These are phyloP conservation scores for Oryzias celebensis DNA, from an alignment of 2,113 vertebrate genomes.

Conservation along the genomic window DNA sequence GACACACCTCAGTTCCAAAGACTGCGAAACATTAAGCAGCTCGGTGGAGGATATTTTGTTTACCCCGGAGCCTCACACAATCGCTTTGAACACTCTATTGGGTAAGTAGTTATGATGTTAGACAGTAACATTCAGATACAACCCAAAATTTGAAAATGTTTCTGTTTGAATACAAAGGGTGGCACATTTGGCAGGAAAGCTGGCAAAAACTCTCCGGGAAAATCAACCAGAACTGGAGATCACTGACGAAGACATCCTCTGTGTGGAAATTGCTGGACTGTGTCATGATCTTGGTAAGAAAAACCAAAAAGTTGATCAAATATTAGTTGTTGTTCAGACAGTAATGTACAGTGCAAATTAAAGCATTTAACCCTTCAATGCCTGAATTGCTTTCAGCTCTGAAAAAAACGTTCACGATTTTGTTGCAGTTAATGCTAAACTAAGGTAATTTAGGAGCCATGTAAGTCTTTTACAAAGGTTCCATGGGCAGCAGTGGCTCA, in stretches of 20 bases:
- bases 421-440: no score
- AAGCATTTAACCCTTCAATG: not conserved
- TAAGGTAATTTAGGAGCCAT: no score
- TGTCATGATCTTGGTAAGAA: conserved; percentile 92
- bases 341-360: no score
- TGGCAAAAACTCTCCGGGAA: conserved; percentile 79
- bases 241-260: conserved; percentile 84
- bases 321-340: no score
- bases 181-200: conserved; percentile 84
- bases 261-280: conserved; percentile 94
- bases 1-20: conserved; percentile 96
- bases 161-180: conserved; percentile 67
- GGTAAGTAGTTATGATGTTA: conserved; percentile 57
- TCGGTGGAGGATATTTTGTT: conserved; percentile 89
- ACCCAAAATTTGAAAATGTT: no score
- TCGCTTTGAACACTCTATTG: conserved; percentile 92
- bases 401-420: not conserved
- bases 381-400: not conserved
- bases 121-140: not conserved
- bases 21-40: conserved; percentile 90
- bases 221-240: conserved; percentile 88
- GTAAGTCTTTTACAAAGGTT: no score
- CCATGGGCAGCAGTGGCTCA: no score
- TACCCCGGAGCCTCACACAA: conserved; percentile 95
- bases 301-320: not conserved